Evolutionary conservation across 1,140 invertebrate species (phyloP).

Genomic region (Drosophila insularis): DNA sequence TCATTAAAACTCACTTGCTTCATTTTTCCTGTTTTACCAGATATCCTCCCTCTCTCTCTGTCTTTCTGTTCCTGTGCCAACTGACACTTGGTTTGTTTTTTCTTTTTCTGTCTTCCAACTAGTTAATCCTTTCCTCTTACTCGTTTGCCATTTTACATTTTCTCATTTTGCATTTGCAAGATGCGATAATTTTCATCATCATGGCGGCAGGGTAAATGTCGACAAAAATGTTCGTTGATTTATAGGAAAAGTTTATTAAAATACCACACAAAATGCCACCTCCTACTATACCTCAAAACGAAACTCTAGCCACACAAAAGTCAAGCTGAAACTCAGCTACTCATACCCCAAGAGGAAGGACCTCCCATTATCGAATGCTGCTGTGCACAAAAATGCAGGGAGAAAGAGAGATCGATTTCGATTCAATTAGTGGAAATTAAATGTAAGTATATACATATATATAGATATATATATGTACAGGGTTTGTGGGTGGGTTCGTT

Average conservation of each 20-base stretch:
- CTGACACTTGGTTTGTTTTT: not conserved
- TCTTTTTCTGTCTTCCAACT: not conserved
- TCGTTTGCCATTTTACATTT: constrained; percentile 11
- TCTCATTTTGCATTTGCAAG: constrained; percentile 19
- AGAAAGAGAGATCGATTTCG: constrained; percentile 73
- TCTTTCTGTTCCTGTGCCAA: not conserved
- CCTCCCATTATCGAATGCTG: constrained; percentile 11
- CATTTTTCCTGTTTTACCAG: not conserved
- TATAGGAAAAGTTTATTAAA: constrained; percentile 78
- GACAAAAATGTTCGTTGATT: constrained; percentile 76
- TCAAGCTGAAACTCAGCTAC: constrained; percentile 54
- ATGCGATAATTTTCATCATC: constrained; percentile 42
- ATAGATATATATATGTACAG: constrained; percentile 8
- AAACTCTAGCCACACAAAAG: constrained; percentile 27
- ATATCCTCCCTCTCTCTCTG: not conserved
- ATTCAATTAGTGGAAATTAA: constrained; percentile 81
- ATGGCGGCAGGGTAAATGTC: constrained; percentile 45
- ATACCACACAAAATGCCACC: constrained; percentile 27
- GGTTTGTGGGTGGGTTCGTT: constrained; percentile 32
- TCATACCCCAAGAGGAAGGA: not conserved
- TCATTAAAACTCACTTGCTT: constrained; percentile 2
- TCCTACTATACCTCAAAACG: constrained; percentile 13
- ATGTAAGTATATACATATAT: constrained; percentile 71
- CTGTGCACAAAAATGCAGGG: constrained; percentile 53
- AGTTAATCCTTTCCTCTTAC: not conserved